These are phyloP conservation scores for Drosophila fulvimacula DNA, from an alignment of 2,888 invertebrate species.

Conservation along the genomic window DNA sequence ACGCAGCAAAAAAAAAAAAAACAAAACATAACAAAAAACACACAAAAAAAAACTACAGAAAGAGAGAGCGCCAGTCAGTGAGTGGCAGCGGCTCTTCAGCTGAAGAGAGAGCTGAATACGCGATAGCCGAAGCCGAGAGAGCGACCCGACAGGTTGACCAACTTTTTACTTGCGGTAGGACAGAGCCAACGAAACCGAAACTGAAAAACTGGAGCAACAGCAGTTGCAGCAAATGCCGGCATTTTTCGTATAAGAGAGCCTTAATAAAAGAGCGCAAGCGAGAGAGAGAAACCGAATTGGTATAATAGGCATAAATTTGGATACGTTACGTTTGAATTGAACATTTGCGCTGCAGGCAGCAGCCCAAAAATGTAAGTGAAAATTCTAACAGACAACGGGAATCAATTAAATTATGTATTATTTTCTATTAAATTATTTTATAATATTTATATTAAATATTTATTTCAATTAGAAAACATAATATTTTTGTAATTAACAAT, in stretches of 20 bases:
- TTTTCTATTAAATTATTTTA: no score
- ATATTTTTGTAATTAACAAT: neutral
- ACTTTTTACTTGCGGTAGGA: conserved; percentile 71
- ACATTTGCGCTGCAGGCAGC: neutral
- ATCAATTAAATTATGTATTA: no score
- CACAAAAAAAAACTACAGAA: conserved; percentile 1
- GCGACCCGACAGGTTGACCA: conserved; percentile 47
- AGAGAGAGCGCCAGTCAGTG: neutral
- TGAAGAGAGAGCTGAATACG: conserved; percentile 47
- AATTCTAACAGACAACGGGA: neutral
- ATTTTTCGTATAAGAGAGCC: conserved; percentile 48
- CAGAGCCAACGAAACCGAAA: conserved; percentile 34
- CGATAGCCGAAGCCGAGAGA: conserved; percentile 16
- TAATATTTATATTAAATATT: no score
- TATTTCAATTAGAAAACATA: no score
- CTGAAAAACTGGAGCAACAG: conserved; percentile 51
- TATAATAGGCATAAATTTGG: conserved; percentile 34
- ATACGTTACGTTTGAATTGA: conserved; percentile 11
- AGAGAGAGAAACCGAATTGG: conserved; percentile 1
- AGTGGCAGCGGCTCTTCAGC: conserved; percentile 14
- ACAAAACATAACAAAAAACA: conserved; percentile 30
- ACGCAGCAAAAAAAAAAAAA: conserved; percentile 18
- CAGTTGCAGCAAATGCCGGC: conserved; percentile 49
- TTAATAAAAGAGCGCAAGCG: no score
- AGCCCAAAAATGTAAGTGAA: neutral